Percentiles rank a stretch among this genome's conserved stretches.
phyloP scores from a whole-genome alignment of 2,113 vertebrate genomes.

The Dolichotis patagonum region DNA sequence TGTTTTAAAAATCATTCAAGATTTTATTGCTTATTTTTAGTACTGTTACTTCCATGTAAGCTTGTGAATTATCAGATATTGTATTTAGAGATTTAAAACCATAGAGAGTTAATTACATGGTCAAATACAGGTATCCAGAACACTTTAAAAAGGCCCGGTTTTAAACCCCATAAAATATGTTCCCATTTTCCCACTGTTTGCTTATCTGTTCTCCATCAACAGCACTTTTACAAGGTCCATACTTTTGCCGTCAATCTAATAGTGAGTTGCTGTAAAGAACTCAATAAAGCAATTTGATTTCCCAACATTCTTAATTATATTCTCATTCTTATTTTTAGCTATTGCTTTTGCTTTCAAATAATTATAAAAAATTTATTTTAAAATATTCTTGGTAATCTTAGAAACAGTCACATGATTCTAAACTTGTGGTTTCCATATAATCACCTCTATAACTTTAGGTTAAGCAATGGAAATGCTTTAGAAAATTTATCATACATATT shows the following conservation, averaged over 20 bases:
- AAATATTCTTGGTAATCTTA: not conserved
- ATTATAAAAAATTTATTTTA: not conserved
- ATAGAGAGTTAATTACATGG: conserved; percentile 5
- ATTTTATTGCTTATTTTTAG: conserved; percentile 13
- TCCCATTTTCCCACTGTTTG: not conserved
- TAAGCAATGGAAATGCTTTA: not conserved
- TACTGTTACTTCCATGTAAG: not conserved
- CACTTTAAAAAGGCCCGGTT: conserved; percentile 10
- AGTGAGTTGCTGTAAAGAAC: conserved; percentile 27
- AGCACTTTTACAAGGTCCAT: conserved; percentile 52
- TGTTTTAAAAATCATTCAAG: not conserved
- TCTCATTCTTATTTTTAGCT: not conserved
- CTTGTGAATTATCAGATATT: conserved; percentile 18
- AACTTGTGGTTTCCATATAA: not conserved
- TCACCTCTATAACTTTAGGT: not conserved
- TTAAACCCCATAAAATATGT: not conserved
- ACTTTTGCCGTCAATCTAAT: conserved; percentile 47
- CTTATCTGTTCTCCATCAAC: conserved; percentile 55
- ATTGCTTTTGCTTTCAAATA: not conserved
- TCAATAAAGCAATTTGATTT: not conserved
- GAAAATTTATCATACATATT: not conserved
- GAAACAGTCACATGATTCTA: not conserved
- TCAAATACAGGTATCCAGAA: conserved; percentile 35
- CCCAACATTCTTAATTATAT: not conserved
- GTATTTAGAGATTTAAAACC: conserved; percentile 37